phyloP scores from a whole-genome alignment of 1,140 invertebrate genomes.

The Rhyacophila brunnea region DNA sequence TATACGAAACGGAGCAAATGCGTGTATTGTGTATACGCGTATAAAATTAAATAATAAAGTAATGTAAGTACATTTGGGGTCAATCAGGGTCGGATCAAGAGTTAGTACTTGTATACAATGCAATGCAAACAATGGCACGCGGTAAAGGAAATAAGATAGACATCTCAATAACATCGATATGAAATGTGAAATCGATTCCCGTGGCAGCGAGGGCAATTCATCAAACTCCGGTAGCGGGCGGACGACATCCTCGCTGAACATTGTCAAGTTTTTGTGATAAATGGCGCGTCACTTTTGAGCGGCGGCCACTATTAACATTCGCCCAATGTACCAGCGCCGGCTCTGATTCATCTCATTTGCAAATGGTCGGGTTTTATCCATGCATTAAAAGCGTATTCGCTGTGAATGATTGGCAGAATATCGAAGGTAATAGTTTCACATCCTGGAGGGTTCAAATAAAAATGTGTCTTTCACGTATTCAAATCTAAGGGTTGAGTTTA shows the following conservation, averaged over 20 bases:
- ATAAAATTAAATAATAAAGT: no score
- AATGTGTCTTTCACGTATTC: no score
- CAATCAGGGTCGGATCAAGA: no score
- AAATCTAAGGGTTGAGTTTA: no score
- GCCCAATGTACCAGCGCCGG: not conserved
- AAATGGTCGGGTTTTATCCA: not conserved
- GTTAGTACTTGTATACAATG: no score
- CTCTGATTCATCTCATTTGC: not conserved
- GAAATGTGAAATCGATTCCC: conserved; percentile 28
- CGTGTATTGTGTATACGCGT: no score
- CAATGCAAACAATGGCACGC: not conserved
- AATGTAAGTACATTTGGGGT: no score
- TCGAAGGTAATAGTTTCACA: no score
- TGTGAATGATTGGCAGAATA: no score
- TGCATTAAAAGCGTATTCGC: not conserved
- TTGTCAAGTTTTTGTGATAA: conserved; percentile 25
- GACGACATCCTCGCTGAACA: not conserved
- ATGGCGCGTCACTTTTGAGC: conserved; percentile 4
- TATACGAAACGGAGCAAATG: no score
- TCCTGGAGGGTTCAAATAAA: no score
- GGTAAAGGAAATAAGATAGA: conserved; percentile 17
- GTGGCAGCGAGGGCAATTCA: conserved; percentile 10
- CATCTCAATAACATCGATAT: conserved; percentile 30
- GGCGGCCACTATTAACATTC: not conserved
- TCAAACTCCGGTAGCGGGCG: conserved; percentile 16